These are phyloP conservation scores for Heliconius nattereri DNA, from an alignment of 1,140 invertebrate genomes.

Conservation along the genomic window DNA sequence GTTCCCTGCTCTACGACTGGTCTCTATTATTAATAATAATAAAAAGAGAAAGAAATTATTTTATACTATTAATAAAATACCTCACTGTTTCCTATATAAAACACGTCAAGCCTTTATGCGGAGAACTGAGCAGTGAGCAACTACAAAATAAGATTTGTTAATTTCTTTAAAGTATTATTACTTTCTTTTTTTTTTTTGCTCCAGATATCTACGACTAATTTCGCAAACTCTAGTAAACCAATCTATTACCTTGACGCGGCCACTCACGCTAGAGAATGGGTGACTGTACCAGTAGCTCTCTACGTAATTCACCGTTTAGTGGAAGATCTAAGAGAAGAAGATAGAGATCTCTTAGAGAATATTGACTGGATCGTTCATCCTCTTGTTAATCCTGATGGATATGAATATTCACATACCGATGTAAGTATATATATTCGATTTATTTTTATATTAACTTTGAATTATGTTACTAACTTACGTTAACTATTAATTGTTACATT, in stretches of 20 bases:
- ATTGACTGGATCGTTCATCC: slow-evolving; percentile 81
- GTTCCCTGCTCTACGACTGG: no score
- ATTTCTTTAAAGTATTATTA: no score
- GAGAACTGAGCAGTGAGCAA: no score
- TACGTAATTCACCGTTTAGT: slow-evolving; percentile 84
- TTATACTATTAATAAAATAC: no score
- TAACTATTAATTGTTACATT: no score
- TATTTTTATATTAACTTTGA: no score
- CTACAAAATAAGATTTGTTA: no score
- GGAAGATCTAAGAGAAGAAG: slow-evolving; percentile 75
- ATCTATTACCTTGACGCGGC: slow-evolving; percentile 80
- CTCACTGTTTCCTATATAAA: no score
- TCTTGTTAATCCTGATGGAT: slow-evolving; percentile 83
- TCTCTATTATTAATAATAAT: no score
- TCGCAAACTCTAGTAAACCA: slow-evolving; percentile 56
- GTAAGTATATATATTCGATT: slow-evolving; percentile 42
- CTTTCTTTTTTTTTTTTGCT: neutral
- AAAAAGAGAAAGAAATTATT: no score
- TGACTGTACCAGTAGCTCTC: slow-evolving; percentile 83
- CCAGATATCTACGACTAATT: slow-evolving; percentile 63
- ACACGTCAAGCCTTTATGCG: no score
- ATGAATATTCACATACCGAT: slow-evolving; percentile 74
- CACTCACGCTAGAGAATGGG: slow-evolving; percentile 88
- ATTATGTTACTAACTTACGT: no score
- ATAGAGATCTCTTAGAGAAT: slow-evolving; percentile 59